Conservation (phyloP, 2,113 vertebrate species). For the Isichthys henryi region DNA sequence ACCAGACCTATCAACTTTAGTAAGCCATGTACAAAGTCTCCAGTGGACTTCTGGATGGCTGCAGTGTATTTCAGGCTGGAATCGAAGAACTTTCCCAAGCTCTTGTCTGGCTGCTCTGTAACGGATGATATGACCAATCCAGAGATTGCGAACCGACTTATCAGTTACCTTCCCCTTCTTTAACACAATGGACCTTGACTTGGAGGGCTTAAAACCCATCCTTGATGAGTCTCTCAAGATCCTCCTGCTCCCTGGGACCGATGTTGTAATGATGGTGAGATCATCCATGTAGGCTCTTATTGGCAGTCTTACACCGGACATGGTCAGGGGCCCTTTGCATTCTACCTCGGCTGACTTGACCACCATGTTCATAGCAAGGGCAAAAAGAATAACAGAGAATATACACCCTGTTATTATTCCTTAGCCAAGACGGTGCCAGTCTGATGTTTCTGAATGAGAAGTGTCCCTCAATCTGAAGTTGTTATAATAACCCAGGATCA, state of each 20-base stretch:
- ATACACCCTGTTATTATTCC: neutral
- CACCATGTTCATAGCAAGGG: neutral
- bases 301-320: neutral
- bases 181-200: no score
- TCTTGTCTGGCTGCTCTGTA: no score
- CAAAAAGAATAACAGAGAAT: neutral
- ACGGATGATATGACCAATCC: no score
- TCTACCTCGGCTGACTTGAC: neutral
- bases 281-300: neutral
- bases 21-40: no score
- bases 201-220: no score
- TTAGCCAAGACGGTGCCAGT: neutral
- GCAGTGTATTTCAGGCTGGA: no score
- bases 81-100: no score
- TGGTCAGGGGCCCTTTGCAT: neutral
- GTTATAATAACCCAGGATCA: neutral
- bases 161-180: no score
- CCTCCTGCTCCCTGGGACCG: neutral
- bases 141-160: no score
- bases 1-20: no score
- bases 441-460: neutral
- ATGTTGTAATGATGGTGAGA: neutral
- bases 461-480: neutral
- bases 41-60: no score
- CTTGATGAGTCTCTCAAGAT: neutral